Base-by-base conservation (phyloP, 2,113 vertebrate species). In the Anoplopoma fimbria region DNA sequence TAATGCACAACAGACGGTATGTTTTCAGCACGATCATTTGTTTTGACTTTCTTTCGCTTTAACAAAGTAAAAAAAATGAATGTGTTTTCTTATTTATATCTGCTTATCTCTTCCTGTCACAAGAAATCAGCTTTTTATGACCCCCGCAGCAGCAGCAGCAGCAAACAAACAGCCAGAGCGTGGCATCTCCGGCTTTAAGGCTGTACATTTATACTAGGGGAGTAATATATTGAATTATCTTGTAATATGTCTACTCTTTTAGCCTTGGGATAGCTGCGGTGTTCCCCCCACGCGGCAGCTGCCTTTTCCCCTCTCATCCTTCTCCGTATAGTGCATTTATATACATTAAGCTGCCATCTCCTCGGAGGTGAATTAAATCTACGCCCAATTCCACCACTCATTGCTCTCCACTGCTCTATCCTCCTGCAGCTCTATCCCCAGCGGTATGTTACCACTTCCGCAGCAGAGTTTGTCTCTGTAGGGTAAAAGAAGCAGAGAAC, bases 321-420 rank as follows among this genome's bases (percentile, higher is more conserved):
- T 82, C 82, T 92, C 79, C 53, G 68, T 84, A 62, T 38, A 77
- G 75, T 81, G 81, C 88, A 91, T 93, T 93, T 90, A 90, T 93
- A 89, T 92, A 92, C 93, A 90, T 95, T 92, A 92, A 85, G 79
- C 87, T 87, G 81, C 89, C 90, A 79, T 91, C 73, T 87, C 83
- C 91, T 88, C 76, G 62, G 83, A 90, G 83, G 74, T 82, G 90
- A 93, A 93, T 93, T 92, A 87, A 91, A 93, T 93, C 90, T 93
- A 70, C 71, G 88, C 73, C 29, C 89, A 89, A 78, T 88, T 88
- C 87, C 79, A 87, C 87, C 85, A 80, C 88, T 89, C 89, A 83
- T 89, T 78, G 79, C 81, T 89, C 82, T 86, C 53, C 71, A 65
- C 25, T 31, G 23, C 88, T 83, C 53, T 40, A 40, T 90, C 29